phyloP scores from a whole-genome alignment of 64 coral and sea anemone genomes.

The Pocillopora verrucosa region DNA sequence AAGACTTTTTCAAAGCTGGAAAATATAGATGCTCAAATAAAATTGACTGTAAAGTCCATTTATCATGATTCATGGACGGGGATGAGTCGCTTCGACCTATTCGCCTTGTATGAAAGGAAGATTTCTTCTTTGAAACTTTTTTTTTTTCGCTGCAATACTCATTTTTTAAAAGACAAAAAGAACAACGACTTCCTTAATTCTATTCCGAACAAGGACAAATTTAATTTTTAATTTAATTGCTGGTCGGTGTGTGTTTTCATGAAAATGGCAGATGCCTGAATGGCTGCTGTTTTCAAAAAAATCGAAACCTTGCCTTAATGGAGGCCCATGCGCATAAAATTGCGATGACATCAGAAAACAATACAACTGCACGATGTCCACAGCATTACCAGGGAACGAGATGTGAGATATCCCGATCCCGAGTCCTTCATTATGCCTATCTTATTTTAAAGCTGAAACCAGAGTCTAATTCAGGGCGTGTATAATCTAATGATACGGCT shows the following conservation, averaged over 20 bases:
- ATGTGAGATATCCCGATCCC: slow-evolving; percentile 22
- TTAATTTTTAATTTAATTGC: not conserved
- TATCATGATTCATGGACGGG: no score
- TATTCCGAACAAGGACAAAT: not conserved
- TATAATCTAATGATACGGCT: not conserved
- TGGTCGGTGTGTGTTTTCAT: not conserved
- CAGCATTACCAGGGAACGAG: slow-evolving; percentile 13
- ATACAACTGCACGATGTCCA: slow-evolving; percentile 40
- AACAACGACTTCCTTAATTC: not conserved
- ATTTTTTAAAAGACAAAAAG: no score
- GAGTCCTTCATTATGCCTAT: no score
- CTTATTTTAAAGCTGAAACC: not conserved
- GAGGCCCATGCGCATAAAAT: slow-evolving; percentile 33
- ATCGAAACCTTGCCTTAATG: slow-evolving; percentile 38
- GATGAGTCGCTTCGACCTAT: no score
- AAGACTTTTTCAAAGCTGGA: no score
- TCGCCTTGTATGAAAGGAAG: no score
- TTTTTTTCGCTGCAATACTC: no score
- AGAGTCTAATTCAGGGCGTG: not conserved
- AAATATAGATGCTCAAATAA: no score
- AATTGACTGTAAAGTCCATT: no score
- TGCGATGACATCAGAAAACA: slow-evolving; percentile 26
- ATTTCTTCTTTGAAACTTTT: no score
- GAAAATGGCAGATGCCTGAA: slow-evolving; percentile 3
- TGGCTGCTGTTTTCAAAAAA: slow-evolving; percentile 54